Percentiles rank a stretch among this genome's conserved stretches.
phyloP scores from a whole-genome alignment of 2,113 vertebrate species.

The Pan troglodytes region NHGRI_mPanTro3-v2.1_pri NC_072409.2:4180001-4180500 shows the following conservation, averaged over 20 bases:
- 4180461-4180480: background rate
- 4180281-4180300: too few relatives aligned
- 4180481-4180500: background rate
- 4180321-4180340: background rate
- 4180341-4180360: background rate
- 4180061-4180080: background rate
- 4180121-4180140: background rate
- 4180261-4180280: too few relatives aligned
- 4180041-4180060: fast-evolving
- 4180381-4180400: background rate
- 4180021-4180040: fast-evolving
- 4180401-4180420: background rate
- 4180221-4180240: too few relatives aligned
- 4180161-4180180: too few relatives aligned
- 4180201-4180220: too few relatives aligned
- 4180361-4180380: too few relatives aligned
- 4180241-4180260: too few relatives aligned
- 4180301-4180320: background rate
- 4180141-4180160: too few relatives aligned
- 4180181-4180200: too few relatives aligned
- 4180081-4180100: too few relatives aligned
- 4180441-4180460: background rate
- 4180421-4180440: fast-evolving
- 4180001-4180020: background rate
- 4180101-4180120: background rate